These are phyloP conservation scores for Cryptotis parvus DNA, from an alignment of 2,113 vertebrate species.

Conservation along the genomic window DNA sequence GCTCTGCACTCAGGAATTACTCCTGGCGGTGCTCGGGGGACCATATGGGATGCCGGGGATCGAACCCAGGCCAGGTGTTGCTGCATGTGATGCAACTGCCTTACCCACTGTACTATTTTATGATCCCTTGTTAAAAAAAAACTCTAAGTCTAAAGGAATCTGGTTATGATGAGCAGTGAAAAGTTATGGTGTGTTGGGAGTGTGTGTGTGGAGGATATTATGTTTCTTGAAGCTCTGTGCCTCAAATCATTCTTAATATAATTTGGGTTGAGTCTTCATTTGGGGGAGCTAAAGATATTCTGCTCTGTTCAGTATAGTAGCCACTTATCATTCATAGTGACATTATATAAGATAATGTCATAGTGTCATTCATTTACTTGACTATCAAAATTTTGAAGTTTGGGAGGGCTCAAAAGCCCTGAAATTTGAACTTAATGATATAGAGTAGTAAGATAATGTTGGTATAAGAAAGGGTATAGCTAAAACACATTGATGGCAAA, in stretches of 20 bases:
- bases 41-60: no score
- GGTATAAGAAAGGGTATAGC: not conserved
- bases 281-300: not conserved
- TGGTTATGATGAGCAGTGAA: not conserved
- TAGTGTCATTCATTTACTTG: not conserved
- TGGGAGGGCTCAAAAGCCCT: not conserved
- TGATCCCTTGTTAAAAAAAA: no score
- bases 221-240: not conserved
- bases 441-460: not conserved
- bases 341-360: no score
- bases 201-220: not conserved
- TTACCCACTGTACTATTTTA: no score
- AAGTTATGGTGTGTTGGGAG: not conserved
- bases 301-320: not conserved
- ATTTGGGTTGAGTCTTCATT: slow-evolving; percentile 12
- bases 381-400: not conserved
- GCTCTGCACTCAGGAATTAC: no score
- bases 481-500: no score
- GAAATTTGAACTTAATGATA: not conserved
- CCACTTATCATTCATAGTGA: not conserved
- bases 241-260: not conserved
- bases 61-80: no score
- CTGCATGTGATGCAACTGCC: no score
- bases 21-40: no score
- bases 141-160: not conserved